Evolutionary conservation across 2,888 invertebrate genomes (phyloP), one percentile per base, ranked within the genome.

Genomic region (Hofmannophila pseudospretella): DNA sequence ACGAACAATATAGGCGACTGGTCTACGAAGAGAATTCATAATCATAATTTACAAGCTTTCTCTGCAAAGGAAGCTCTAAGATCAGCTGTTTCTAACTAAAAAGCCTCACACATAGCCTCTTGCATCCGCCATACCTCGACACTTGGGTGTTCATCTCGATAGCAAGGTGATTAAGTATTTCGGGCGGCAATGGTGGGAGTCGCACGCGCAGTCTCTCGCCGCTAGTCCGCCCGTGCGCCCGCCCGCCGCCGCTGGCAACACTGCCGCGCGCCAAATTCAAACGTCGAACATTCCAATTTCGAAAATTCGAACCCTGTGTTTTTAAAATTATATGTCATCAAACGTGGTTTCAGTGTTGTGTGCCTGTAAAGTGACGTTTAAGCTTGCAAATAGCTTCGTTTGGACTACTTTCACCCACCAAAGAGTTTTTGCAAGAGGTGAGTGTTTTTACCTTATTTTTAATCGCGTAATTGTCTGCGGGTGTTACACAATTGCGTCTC

Each of bases 151-250:
- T 55, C 54, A 65, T 70, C 66, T 72, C 79, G 77, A 79, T 77
- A 76, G 77, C 80, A 81, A 81, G 80, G 81, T 81, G 81, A 84
- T 82, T 80, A 79, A 32, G 74, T 73, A 75, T 79, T 79, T 80
- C 35, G 81, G 79, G 59, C 29, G 81, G 78, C 59, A 46, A 61
- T 72, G 72, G 76, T 74, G 80, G 81, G 76, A 78, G 81, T 54
- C 47, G 60, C 65, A 51, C 51, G 66, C 77, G 80, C 84, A 85
- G 85, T 85, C 80, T 76, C 81, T 76, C 70, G 71, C 79, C 75
- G 80, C 69, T 63, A 67, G 69, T 69, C 75, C 69, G 61, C 58
- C 62, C 51, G 75, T 66, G 80, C 79, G 82, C 67, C 65, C 69
- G 71, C 56, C 54, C 67, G 71, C 53, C 61, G 75, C 66, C 51